Evolutionary conservation across 1,140 invertebrate genomes (phyloP), one percentile per base, ranked within the genome.

Genomic region (Drosophila bipectinata): DNA sequence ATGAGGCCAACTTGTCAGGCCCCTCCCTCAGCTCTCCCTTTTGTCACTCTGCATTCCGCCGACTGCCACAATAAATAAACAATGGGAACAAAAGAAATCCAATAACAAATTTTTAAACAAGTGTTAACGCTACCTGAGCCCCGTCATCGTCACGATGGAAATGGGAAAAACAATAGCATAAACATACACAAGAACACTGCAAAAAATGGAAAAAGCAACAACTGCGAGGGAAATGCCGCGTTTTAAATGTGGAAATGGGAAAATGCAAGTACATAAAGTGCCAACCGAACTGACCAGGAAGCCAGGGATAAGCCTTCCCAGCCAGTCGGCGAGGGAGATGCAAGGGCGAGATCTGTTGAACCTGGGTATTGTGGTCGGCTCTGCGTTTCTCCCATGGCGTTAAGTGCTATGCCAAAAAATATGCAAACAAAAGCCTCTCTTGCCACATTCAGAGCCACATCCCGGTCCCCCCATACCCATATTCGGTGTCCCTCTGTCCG

Each of bases 51-150:
- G 15, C 39, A n/a, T 10, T 14, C 41, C 37, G 5, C 3, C 41
- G 12, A 12, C 64, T 71, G 67, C 67, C 77, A 66, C 63, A 58
- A 53, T 77, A 82, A 76, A 87, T 81, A 85, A 85, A 77, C 82
- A 71, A 74, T 45, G 61, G 60, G 67, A 72, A 56, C 71, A 74
- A 83, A 87, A 83, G 79, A 83, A 82, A 78, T 64, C 72, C 83
- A 78, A 83, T 88, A 83, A 77, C 75, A 87, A 82, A 89, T 87
- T 87, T 87, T 87, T 88, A 88, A 87, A 87, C 83, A 87, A 87
- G 83, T 87, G 83, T 87, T 88, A 87, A 87, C 67, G 72, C 75
- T 77, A 87, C 83, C 83, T 88, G 79, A 87, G 72, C 72, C 63
- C 30, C 60, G 64, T 63, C 49, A 58, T 45, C 68, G 59, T 63